Conservation (phyloP, 92 coral and sea anemone genomes). For the Montipora capitata region DNA sequence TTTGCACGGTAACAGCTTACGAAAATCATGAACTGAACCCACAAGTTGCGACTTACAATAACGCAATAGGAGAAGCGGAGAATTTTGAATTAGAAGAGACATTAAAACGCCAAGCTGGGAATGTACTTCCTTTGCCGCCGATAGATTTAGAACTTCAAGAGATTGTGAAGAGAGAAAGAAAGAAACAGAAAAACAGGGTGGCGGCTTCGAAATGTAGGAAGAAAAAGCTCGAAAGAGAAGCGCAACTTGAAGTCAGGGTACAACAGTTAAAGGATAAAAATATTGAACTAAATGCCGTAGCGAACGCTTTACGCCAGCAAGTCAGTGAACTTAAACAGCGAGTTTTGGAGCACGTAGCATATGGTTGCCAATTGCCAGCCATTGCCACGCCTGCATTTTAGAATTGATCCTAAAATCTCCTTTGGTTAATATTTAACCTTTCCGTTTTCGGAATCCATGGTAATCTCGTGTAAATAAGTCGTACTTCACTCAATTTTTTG, state of each 20-base stretch:
- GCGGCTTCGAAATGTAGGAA: constrained; percentile 99
- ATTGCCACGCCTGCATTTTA: constrained; percentile 81
- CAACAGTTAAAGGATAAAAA: constrained; percentile 96
- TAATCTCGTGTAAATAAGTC: neutral
- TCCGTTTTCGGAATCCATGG: neutral
- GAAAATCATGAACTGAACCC: constrained; percentile 64
- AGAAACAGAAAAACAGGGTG: constrained; percentile 97
- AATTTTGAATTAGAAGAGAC: constrained; percentile 64
- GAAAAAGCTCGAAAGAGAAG: constrained; percentile 97
- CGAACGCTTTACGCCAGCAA: constrained; percentile 91
- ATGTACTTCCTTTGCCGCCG: constrained; percentile 88
- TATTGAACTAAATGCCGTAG: constrained; percentile 94
- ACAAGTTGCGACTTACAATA: neutral
- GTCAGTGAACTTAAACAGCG: constrained; percentile 93
- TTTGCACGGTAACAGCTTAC: constrained; percentile 28
- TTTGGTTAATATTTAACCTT: neutral
- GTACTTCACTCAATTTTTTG: neutral
- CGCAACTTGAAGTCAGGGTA: constrained; percentile 96
- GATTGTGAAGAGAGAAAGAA: constrained; percentile 95
- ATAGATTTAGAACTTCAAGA: constrained; percentile 97
- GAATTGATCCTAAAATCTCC: neutral
- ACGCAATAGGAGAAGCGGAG: constrained; percentile 39
- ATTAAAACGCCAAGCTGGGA: constrained; percentile 43
- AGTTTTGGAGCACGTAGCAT: constrained; percentile 96
- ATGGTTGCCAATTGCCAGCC: constrained; percentile 95